Percentiles rank a stretch among this genome's conserved stretches.
phyloP scores from a whole-genome alignment of 2,888 invertebrate genomes.

The Nephrocerus scutellatus region DNA sequence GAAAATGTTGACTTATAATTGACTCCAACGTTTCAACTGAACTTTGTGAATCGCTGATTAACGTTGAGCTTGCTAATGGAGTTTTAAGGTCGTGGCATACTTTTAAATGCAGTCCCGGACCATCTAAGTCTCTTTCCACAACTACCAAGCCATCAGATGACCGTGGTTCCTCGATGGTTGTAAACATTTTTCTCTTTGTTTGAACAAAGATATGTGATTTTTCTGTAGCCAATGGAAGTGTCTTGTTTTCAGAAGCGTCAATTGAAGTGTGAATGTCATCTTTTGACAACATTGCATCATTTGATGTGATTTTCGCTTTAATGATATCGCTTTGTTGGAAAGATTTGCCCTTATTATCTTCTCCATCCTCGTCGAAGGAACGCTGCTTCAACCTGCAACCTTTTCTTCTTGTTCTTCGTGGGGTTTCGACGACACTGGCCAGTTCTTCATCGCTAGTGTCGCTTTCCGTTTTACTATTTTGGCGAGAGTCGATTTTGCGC shows the following conservation, averaged over 20 bases:
- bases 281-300: constrained; percentile 41
- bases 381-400: constrained; percentile 41
- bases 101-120: constrained; percentile 19
- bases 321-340: constrained; percentile 3
- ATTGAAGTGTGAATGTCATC: no score
- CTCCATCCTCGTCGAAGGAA: constrained; percentile 43
- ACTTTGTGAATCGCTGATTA: no score
- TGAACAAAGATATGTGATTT: constrained; percentile 66
- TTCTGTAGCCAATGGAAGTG: constrained; percentile 9
- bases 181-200: constrained; percentile 73
- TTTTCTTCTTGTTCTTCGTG: constrained; percentile 44
- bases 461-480: constrained; percentile 48
- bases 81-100: constrained; percentile 20
- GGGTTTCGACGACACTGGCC: constrained; percentile 39
- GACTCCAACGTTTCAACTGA: no score
- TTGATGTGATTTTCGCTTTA: neutral
- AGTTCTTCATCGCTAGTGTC: constrained; percentile 44
- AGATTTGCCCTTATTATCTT: constrained; percentile 16
- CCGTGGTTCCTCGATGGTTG: constrained; percentile 54
- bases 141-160: constrained; percentile 34
- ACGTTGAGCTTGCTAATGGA: no score
- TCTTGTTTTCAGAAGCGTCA: constrained; percentile 29
- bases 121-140: constrained; percentile 33
- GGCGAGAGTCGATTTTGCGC: constrained; percentile 45
- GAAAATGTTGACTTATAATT: no score